Conservation (phyloP, 2,888 invertebrate species). For the Andrena camellia region DNA sequence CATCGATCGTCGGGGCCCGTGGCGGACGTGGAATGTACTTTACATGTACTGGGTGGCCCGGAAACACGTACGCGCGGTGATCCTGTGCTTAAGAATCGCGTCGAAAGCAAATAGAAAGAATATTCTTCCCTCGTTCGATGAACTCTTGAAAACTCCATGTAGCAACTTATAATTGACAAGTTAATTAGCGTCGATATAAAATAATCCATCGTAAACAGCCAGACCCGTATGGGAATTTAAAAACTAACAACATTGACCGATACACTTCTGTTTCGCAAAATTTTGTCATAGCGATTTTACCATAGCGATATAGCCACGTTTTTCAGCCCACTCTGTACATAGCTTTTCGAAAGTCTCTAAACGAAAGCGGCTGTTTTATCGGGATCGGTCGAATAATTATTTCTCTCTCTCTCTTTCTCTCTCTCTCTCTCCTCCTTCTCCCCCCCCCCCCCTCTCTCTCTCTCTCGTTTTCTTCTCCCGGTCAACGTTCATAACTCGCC, state of each 20-base stretch:
- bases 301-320: no score
- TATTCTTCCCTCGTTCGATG: no score
- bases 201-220: no score
- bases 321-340: background rate
- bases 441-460: no score
- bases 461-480: background rate
- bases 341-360: constrained; percentile 66
- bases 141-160: no score
- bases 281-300: background rate
- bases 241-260: no score
- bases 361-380: constrained; percentile 54
- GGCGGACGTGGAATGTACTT: constrained; percentile 16
- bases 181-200: no score
- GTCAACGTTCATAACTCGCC: background rate
- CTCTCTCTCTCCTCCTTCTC: background rate
- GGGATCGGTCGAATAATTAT: constrained; percentile 52
- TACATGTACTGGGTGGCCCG: constrained; percentile 1
- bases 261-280: no score
- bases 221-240: no score
- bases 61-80: background rate
- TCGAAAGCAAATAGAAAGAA: no score
- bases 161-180: no score
- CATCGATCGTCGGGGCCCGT: constrained; percentile 42
- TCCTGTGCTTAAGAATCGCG: no score
- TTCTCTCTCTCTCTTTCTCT: background rate